A percentile compares a stretch with the other conserved stretches of the same genome.
These are phyloP conservation scores for Cassiopea xamachana DNA, from an alignment of 30 jellyfish, hydroid and myxozoan species.

Conservation along the genomic window DNA sequence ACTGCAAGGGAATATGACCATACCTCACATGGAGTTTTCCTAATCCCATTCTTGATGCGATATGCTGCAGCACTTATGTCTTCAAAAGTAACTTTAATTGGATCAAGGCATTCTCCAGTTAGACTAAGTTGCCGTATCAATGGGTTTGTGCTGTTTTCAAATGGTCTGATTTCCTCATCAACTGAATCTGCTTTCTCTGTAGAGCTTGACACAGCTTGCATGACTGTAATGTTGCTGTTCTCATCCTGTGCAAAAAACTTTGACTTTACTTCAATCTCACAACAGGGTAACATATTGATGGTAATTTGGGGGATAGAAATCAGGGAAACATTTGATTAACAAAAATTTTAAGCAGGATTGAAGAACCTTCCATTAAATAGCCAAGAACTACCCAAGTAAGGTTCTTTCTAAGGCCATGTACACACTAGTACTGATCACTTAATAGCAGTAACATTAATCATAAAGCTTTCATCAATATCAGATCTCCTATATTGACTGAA, in stretches of 20 bases:
- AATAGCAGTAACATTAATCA: no score
- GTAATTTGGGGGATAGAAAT: no score
- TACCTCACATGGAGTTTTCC: conserved; percentile 97
- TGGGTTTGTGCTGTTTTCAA: conserved; percentile 75
- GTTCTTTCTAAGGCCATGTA: no score
- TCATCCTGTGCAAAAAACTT: neutral
- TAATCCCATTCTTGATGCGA: conserved; percentile 88
- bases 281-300: no score
- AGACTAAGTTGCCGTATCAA: conserved; percentile 61
- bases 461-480: no score
- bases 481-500: no score
- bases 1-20: neutral
- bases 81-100: conserved; percentile 89
- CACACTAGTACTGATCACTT: no score
- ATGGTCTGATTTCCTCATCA: conserved; percentile 77
- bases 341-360: no score
- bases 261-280: neutral
- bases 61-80: conserved; percentile 99
- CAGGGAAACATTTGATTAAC: no score
- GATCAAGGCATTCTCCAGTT: conserved; percentile 89
- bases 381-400: no score
- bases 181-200: conserved; percentile 45
- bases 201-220: conserved; percentile 37
- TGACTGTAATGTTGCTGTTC: neutral
- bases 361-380: no score